A percentile compares a stretch with the other conserved stretches of the same genome.
Evolutionary conservation across 2,888 invertebrate genomes (phyloP).

Genomic region (Folsomia manolachei): DNA sequence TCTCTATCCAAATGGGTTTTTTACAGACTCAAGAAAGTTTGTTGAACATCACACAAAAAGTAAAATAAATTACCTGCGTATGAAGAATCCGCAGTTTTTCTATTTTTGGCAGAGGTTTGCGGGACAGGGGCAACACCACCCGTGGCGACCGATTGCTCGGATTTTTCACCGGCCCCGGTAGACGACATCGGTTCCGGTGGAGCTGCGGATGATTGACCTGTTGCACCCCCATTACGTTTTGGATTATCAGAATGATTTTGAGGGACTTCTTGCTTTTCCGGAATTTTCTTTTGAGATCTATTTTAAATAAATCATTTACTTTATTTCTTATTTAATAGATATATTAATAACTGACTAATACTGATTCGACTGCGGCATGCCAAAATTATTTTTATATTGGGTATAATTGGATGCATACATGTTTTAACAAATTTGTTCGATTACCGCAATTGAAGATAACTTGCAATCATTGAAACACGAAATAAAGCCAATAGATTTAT

Average conservation of each 20-base stretch:
- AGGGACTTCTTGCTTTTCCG: constrained; percentile 19
- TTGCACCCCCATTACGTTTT: constrained; percentile 53
- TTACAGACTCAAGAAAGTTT: neutral
- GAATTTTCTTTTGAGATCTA: constrained; percentile 23
- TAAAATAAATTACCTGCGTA: constrained; percentile 12
- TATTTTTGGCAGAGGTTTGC: neutral
- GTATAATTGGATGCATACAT: no score
- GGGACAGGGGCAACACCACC: neutral
- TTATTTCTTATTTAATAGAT: neutral
- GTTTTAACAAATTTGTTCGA: no score
- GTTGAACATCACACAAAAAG: no score
- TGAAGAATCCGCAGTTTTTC: constrained; percentile 7
- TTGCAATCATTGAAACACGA: neutral
- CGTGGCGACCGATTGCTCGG: neutral
- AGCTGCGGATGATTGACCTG: constrained; percentile 42
- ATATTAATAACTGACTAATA: neutral
- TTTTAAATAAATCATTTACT: neutral
- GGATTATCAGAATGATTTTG: constrained; percentile 43
- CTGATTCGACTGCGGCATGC: neutral
- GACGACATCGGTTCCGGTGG: constrained; percentile 1
- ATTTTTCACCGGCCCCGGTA: neutral
- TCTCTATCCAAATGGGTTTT: neutral
- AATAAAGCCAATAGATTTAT: no score
- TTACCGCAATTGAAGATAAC: neutral
- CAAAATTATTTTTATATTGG: no score